These are phyloP conservation scores for Clunio marinus DNA, from an alignment of 2,888 invertebrate species.

Conservation along the genomic window DNA sequence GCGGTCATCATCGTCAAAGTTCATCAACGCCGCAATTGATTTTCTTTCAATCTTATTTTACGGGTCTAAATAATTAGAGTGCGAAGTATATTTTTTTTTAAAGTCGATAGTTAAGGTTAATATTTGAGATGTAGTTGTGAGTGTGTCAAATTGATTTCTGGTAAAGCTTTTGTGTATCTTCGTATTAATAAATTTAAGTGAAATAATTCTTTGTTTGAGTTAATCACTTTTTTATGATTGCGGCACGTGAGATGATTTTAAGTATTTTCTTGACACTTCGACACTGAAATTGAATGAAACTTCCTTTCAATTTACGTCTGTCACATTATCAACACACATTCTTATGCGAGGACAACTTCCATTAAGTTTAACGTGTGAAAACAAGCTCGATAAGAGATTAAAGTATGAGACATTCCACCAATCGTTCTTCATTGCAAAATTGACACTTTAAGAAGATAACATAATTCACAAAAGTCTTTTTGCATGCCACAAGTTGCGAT, in stretches of 20 bases:
- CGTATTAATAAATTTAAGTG: too few relatives aligned
- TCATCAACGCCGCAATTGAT: slow-evolving; percentile 23
- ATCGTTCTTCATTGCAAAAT: slow-evolving; percentile 14
- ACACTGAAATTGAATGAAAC: neutral
- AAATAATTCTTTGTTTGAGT: neutral
- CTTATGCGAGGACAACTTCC: neutral
- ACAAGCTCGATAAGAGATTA: slow-evolving; percentile 9
- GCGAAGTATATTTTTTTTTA: neutral
- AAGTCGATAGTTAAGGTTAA: too few relatives aligned
- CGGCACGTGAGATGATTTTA: neutral
- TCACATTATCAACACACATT: neutral
- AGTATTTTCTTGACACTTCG: too few relatives aligned
- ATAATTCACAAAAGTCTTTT: slow-evolving; percentile 25
- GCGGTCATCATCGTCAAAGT: slow-evolving; percentile 21
- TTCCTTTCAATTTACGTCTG: neutral
- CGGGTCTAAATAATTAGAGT: slow-evolving; percentile 18
- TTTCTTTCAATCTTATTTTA: neutral
- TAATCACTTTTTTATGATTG: neutral
- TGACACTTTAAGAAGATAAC: slow-evolving; percentile 31
- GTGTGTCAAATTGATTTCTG: slow-evolving; percentile 15
- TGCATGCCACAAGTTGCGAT: neutral
- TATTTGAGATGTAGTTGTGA: neutral
- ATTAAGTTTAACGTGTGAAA: slow-evolving; percentile 18
- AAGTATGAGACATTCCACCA: slow-evolving; percentile 11
- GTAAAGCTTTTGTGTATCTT: too few relatives aligned